Conservation (phyloP, 2,113 vertebrate species). For the Verasper variegatus region DNA sequence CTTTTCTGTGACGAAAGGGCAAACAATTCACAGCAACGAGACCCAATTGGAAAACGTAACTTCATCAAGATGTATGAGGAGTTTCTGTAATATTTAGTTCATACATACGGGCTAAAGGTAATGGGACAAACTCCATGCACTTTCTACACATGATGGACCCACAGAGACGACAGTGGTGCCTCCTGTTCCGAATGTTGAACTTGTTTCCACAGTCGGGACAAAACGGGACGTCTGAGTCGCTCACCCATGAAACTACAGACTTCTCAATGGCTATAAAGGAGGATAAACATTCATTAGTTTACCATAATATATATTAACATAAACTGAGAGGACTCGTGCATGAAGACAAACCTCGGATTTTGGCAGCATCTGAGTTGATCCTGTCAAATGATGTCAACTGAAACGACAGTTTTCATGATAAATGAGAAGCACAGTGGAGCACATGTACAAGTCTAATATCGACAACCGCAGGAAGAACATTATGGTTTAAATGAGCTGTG, state of each 20-base stretch:
- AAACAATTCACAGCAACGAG: not conserved
- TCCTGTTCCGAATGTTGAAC: slow-evolving; percentile 93
- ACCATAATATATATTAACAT: not conserved
- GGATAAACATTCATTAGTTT: not conserved
- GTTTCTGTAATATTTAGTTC: not conserved
- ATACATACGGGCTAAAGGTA: slow-evolving; percentile 90
- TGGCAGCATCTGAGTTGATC: slow-evolving; percentile 88
- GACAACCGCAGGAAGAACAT: not conserved
- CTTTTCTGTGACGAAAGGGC: slow-evolving; percentile 82
- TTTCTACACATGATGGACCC: slow-evolving; percentile 98
- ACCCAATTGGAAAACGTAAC: not conserved
- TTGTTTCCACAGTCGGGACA: slow-evolving; percentile 96
- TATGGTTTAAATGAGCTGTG: not conserved
- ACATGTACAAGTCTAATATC: not conserved
- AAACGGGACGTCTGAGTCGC: slow-evolving; percentile 95
- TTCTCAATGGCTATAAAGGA: slow-evolving; percentile 89
- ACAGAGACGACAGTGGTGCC: slow-evolving; percentile 97
- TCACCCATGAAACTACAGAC: slow-evolving; percentile 97
- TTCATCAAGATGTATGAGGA: not conserved
- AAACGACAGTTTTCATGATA: slow-evolving; percentile 30
- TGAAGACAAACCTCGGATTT: slow-evolving; percentile 90
- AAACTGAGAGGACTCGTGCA: not conserved
- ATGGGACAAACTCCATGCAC: slow-evolving; percentile 91
- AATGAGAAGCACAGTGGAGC: slow-evolving; percentile 6
- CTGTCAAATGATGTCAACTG: slow-evolving; percentile 97